These are phyloP conservation scores for Oscheius sp. DNA, from an alignment of 2,888 invertebrate species.

Conservation along the genomic window DNA sequence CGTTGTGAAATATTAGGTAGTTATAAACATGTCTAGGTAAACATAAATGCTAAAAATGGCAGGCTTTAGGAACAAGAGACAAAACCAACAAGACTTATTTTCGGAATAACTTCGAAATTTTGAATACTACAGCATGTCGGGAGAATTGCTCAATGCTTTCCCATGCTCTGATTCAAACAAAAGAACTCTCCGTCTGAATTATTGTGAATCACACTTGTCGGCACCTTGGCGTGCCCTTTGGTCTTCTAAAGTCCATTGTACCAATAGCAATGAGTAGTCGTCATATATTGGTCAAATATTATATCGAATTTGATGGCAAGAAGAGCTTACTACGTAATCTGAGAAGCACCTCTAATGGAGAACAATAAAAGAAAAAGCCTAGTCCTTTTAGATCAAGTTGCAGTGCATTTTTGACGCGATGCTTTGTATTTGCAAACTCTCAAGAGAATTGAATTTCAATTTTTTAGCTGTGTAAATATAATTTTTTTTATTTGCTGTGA, in stretches of 20 bases:
- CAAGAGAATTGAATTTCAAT: neutral
- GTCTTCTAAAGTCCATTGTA: conserved; percentile 3
- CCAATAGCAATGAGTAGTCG: neutral
- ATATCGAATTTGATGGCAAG: no score
- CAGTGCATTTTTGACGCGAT: neutral
- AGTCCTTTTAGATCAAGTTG: no score
- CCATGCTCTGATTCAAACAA: conserved; percentile 18
- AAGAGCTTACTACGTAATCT: neutral
- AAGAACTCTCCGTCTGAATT: neutral
- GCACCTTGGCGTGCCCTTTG: conserved; percentile 13
- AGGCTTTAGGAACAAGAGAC: no score
- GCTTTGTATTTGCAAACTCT: neutral
- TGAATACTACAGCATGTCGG: no score
- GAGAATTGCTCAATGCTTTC: neutral
- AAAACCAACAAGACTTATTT: no score
- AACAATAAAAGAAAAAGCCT: conserved; percentile 1
- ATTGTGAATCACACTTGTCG: conserved; percentile 15
- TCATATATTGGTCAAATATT: neutral
- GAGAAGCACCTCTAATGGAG: neutral
- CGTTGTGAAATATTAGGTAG: no score
- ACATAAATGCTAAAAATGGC: no score
- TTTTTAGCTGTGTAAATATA: neutral
- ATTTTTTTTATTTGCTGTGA: conserved; percentile 1
- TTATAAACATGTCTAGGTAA: no score
- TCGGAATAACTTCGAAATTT: no score